Evolutionary conservation across 64 coral and sea anemone genomes (phyloP).

Genomic region (Pachyseris speciosa): DNA sequence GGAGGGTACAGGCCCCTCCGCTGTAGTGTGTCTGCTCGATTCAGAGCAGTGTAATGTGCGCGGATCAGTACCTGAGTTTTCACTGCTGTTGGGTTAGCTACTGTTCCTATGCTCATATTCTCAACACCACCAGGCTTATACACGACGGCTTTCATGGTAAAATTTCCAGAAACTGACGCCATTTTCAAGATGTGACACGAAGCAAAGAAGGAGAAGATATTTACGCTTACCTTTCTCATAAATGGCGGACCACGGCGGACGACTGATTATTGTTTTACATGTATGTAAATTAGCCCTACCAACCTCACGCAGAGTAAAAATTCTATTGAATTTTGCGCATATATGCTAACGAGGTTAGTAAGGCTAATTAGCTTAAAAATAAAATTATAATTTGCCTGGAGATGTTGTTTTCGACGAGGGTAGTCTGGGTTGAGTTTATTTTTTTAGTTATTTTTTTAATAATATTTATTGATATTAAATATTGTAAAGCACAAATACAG

Average conservation of each 20-base stretch:
- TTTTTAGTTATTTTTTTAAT: too few species aligned
- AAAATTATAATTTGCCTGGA: too few species aligned
- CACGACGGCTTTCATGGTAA: slow-evolving; percentile 83
- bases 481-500: too few species aligned
- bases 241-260: too few species aligned
- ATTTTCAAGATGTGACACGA: background rate
- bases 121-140: slow-evolving; percentile 78
- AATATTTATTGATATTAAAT: too few species aligned
- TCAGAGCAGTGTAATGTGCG: slow-evolving; percentile 81
- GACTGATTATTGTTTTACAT: too few species aligned
- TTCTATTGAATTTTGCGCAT: too few species aligned
- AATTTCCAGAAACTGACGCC: background rate
- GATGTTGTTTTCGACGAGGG: background rate
- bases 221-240: too few species aligned
- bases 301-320: too few species aligned
- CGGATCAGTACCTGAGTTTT: slow-evolving; percentile 71
- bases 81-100: slow-evolving; percentile 49
- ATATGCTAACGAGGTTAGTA: too few species aligned
- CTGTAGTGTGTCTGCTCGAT: slow-evolving; percentile 93
- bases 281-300: too few species aligned
- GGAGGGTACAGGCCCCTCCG: slow-evolving; percentile 74
- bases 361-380: too few species aligned
- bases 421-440: background rate
- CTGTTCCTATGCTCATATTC: slow-evolving; percentile 55
- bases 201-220: background rate